A percentile compares a stretch with the other conserved stretches of the same genome.
These are phyloP conservation scores for Thalpophila matura DNA, from an alignment of 2,888 invertebrate genomes.

Conservation along the genomic window DNA sequence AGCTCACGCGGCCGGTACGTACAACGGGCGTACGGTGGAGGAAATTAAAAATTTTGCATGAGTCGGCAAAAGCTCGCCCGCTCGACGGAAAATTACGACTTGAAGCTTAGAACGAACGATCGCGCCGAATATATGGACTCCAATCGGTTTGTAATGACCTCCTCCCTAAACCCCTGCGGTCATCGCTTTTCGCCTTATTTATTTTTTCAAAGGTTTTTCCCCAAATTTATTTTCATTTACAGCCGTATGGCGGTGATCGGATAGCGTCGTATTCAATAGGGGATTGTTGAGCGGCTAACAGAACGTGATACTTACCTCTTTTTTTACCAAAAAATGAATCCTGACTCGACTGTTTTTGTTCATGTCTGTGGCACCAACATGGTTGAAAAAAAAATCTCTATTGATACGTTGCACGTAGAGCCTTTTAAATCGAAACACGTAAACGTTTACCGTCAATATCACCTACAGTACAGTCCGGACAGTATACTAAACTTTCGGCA, in stretches of 20 bases:
- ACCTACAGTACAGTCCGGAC: constrained; percentile 38
- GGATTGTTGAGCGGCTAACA: constrained; percentile 8
- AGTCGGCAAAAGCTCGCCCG: constrained; percentile 46
- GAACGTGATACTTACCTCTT: constrained; percentile 11
- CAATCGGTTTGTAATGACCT: constrained; percentile 49
- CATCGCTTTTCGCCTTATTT: constrained; percentile 54
- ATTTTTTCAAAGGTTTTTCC: constrained; percentile 48
- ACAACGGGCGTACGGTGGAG: constrained; percentile 35
- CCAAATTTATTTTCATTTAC: constrained; percentile 53
- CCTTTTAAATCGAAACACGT: constrained; percentile 28
- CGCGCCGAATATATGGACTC: constrained; percentile 46
- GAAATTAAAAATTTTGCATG: constrained; percentile 65
- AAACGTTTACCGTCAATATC: constrained; percentile 36
- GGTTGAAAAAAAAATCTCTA: constrained; percentile 20
- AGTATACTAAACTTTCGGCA: constrained; percentile 38
- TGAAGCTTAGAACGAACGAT: constrained; percentile 42
- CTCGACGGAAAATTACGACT: constrained; percentile 53
- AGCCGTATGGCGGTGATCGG: constrained; percentile 19
- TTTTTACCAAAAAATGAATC: constrained; percentile 10
- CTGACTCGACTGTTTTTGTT: constrained; percentile 15
- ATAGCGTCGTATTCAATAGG: constrained; percentile 13
- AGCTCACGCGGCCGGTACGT: constrained; percentile 31
- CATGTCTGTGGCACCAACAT: constrained; percentile 16
- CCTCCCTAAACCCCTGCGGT: constrained; percentile 48
- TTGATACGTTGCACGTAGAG: constrained; percentile 42